Base-by-base conservation (phyloP, 2,797 vertebrate species). In the Hydrocynus forskahlii region DNA sequence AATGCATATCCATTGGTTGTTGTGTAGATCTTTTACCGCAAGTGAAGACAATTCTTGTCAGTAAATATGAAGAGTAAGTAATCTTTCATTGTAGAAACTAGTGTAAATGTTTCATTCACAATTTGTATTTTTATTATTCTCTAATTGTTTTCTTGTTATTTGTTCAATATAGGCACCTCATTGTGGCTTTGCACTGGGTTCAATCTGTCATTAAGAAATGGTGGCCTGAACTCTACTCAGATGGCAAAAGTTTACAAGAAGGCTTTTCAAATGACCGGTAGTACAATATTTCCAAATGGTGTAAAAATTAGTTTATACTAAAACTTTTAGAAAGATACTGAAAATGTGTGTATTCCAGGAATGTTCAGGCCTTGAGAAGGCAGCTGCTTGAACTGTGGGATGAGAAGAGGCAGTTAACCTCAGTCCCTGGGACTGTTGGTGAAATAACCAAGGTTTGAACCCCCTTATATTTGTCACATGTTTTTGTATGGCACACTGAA, bases 21-120 rank as follows among this genome's bases (percentile, higher is more conserved):
- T 99, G 98, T 86, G 97, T 98, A 87, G 97, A 99, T 90, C 96
- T 99, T 87, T 89, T 99, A 83, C 96, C 97, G 82, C 94, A 97
- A 92, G 94, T 98, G 82, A 97, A 96, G 92, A 92, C 88, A 19
- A 90, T 98, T 84, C 96, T 99, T 86, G 92, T 93, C 92, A 96
- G 96, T 92, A 96, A 93, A 94, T 98, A 97, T 63, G 97, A 99
- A 96, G 96, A 97, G 98, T 99, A 94, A 96, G 97, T 97, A 35
- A 70, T 62, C 29, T 7, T 45, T 78, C 29, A 52, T 67, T 66
- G 40, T 29, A 13, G 3, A 25, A 48, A 17, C 14, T 60, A 59
- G 5, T 10, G 9, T 4, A 52, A n/a, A 14, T 60, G 13, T 54
- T 40, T 19, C 7, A 4, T 25, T n/a, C 4, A 67, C 45, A 2